phyloP scores from a whole-genome alignment of 2,113 vertebrate genomes.

The Engraulis encrasicolus region DNA sequence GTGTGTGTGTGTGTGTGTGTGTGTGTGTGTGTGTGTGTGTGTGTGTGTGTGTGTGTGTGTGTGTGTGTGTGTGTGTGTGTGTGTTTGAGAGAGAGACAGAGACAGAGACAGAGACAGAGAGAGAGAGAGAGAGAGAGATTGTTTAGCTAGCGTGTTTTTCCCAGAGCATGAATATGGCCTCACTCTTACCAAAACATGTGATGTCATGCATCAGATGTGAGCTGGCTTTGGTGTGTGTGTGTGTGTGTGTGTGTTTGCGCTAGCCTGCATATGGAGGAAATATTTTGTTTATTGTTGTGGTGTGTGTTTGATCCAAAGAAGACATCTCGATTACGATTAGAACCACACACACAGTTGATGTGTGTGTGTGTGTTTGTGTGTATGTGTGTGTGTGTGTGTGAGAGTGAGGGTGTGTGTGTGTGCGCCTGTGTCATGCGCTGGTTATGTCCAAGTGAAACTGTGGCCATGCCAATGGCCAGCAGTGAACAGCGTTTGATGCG shows the following conservation, averaged over 20 bases:
- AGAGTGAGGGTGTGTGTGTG: neutral
- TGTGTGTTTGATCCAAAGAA: neutral
- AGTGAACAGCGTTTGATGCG: neutral
- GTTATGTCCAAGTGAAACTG: neutral
- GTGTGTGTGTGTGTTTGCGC: constrained; percentile 31
- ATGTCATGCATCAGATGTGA: neutral
- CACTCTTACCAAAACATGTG: neutral
- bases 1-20: constrained; percentile 5
- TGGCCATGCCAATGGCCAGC: neutral
- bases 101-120: too few species aligned
- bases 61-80: neutral
- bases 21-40: constrained; percentile 15
- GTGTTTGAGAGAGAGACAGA: neutral
- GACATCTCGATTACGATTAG: neutral
- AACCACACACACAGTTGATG: neutral
- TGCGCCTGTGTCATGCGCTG: neutral
- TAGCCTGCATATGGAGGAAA: too few species aligned
- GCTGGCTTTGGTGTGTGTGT: neutral
- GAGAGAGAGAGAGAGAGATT: too few species aligned
- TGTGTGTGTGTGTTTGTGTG: neutral
- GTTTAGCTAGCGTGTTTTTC: neutral
- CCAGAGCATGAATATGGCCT: neutral
- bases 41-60: constrained; percentile 28
- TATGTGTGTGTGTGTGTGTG: constrained; percentile 5
- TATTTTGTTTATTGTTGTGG: neutral